Conservation (phyloP, 2,113 vertebrate species). For the Nothocercus nigrocapillus region DNA sequence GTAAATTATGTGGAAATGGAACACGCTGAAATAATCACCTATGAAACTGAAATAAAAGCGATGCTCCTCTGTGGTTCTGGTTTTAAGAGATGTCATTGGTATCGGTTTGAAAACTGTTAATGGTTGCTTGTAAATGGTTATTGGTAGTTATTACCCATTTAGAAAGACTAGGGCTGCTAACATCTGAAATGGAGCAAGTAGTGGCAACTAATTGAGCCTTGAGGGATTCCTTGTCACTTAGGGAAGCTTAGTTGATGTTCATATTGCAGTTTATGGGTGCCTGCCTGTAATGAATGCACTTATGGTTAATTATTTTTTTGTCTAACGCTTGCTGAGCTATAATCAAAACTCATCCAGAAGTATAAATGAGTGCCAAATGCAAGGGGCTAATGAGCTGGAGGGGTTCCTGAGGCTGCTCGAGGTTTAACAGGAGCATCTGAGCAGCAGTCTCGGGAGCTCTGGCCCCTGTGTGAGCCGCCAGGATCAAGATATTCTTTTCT, state of each 20-base stretch:
- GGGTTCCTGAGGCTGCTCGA: neutral
- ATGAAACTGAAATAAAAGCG: conserved; percentile 38
- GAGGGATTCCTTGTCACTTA: conserved; percentile 62
- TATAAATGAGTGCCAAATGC: neutral
- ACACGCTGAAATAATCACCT: conserved; percentile 60
- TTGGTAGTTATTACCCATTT: conserved; percentile 55
- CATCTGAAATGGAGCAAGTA: conserved; percentile 71
- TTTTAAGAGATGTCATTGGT: conserved; percentile 35
- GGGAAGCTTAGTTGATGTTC: conserved; percentile 53
- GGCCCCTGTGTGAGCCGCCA: neutral
- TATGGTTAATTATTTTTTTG: conserved; percentile 50
- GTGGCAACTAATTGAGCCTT: conserved; percentile 69
- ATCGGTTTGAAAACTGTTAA: conserved; percentile 46
- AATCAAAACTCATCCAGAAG: conserved; percentile 58
- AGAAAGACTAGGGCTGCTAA: conserved; percentile 38
- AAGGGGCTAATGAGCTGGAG: neutral
- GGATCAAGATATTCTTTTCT: neutral
- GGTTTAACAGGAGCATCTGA: neutral
- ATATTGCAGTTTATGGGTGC: conserved; percentile 50
- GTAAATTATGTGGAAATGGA: conserved; percentile 41
- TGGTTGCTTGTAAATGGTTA: conserved; percentile 61
- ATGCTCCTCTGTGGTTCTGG: conserved; percentile 12
- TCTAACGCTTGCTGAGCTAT: conserved; percentile 28
- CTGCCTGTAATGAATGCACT: conserved; percentile 59
- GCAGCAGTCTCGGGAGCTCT: neutral